phyloP scores from a whole-genome alignment of 2,888 invertebrate species.

The Alentia gelatinosa region DNA sequence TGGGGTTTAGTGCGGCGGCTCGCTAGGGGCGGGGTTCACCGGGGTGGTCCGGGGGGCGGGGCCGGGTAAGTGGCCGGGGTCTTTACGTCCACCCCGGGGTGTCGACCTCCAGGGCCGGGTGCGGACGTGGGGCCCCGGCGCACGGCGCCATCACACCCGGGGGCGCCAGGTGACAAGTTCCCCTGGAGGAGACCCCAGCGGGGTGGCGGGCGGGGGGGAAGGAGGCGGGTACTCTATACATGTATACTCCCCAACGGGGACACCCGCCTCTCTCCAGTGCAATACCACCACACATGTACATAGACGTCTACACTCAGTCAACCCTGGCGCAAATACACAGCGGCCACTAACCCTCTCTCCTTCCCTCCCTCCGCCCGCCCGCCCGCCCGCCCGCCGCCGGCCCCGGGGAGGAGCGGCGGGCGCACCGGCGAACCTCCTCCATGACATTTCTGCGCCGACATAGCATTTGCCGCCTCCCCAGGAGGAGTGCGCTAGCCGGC shows the following conservation, averaged over 20 bases:
- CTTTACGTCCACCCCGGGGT: no score
- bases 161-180: no score
- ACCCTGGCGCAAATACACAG: neutral
- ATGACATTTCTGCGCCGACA: slow-evolving; percentile 13
- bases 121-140: no score
- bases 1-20: neutral
- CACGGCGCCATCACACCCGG: no score
- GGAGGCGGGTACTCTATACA: no score
- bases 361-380: neutral
- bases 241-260: no score
- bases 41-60: neutral
- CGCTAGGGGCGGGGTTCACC: neutral
- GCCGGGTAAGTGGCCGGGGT: no score
- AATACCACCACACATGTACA: neutral
- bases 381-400: neutral
- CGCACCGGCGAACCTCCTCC: neutral
- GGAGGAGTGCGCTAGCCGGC: neutral
- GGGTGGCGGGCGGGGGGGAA: no score
- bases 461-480: neutral
- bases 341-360: neutral
- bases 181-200: no score
- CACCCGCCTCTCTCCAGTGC: no score
- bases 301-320: neutral
- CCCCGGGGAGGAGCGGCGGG: neutral
- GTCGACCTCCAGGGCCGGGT: no score